A percentile compares a stretch with the other conserved stretches of the same genome.
These are phyloP conservation scores for Anisognathus igniventris DNA, from an alignment of 2,797 vertebrate species.

Conservation along the genomic window DNA sequence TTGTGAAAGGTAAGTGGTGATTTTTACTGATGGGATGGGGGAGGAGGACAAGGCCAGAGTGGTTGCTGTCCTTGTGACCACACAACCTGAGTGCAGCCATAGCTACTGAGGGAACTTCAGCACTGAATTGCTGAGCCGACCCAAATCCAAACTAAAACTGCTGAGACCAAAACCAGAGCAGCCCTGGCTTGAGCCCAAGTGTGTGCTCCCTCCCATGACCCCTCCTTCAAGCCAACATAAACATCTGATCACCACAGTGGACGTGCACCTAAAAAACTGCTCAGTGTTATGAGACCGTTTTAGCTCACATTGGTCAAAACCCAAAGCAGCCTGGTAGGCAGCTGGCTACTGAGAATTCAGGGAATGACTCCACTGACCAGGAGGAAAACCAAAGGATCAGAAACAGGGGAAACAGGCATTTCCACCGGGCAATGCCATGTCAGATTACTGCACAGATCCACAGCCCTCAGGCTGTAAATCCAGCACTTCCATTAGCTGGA, in stretches of 20 bases:
- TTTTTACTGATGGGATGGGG: not conserved
- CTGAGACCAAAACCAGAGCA: not conserved
- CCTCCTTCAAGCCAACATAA: not conserved
- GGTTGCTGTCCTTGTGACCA: accelerated
- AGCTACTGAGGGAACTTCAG: not conserved
- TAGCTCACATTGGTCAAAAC: not conserved
- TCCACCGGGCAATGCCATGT: not conserved
- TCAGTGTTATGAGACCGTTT: not conserved
- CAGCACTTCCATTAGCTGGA: not conserved
- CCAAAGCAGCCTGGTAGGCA: not conserved
- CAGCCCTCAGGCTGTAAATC: not conserved
- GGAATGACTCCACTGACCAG: not conserved
- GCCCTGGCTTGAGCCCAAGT: not conserved
- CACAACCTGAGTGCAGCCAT: not conserved
- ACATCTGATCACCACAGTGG: not conserved
- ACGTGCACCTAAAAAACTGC: not conserved
- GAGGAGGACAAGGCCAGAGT: not conserved
- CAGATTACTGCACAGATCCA: not conserved
- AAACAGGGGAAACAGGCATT: not conserved
- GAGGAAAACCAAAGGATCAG: not conserved
- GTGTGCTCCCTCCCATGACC: not conserved
- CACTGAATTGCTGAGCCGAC: not conserved
- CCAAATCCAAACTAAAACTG: not conserved
- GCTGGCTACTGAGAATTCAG: accelerated
- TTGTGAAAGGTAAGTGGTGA: not conserved